Evolutionary conservation across 2,797 vertebrate species (phyloP).

Genomic region (Myotis vivesi): DNA sequence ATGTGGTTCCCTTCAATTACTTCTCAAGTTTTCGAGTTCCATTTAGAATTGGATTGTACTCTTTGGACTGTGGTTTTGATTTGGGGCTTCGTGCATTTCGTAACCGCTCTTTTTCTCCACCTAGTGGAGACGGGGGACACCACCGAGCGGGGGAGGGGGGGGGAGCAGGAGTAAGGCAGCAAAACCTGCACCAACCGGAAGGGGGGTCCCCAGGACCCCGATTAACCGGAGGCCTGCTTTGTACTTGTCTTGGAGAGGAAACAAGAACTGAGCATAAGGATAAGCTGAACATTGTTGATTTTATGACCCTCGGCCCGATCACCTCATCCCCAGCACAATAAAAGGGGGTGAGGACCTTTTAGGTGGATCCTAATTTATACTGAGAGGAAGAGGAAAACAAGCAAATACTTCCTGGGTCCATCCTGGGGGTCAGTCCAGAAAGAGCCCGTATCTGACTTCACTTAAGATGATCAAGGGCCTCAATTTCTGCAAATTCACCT

Average conservation of each 20-base stretch:
- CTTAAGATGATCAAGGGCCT: not conserved
- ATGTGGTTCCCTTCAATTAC: conserved; percentile 90
- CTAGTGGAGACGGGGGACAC: conserved; percentile 78
- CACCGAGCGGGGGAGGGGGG: rapidly evolving
- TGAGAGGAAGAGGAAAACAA: not conserved
- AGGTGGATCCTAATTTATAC: not conserved
- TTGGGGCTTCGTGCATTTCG: conserved; percentile 78
- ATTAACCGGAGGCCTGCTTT: not conserved
- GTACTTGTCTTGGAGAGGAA: not conserved
- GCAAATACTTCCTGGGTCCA: not conserved
- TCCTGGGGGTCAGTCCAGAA: not conserved
- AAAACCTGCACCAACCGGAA: too few relatives aligned
- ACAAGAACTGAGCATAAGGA: not conserved
- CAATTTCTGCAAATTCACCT: not conserved
- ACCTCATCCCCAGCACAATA: not conserved
- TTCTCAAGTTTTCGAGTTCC: conserved; percentile 89
- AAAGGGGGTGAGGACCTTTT: not conserved
- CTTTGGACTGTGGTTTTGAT: conserved; percentile 84
- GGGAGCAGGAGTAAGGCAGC: not conserved
- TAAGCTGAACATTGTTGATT: not conserved
- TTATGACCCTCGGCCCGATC: not conserved
- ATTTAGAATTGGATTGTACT: conserved; percentile 86
- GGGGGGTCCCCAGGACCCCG: not conserved
- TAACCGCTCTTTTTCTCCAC: conserved; percentile 81
- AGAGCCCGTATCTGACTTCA: not conserved